Evolutionary conservation across 1,140 invertebrate species (phyloP), one percentile per base, ranked within the genome.

Genomic region (Anagrus nilaparvatae): DNA sequence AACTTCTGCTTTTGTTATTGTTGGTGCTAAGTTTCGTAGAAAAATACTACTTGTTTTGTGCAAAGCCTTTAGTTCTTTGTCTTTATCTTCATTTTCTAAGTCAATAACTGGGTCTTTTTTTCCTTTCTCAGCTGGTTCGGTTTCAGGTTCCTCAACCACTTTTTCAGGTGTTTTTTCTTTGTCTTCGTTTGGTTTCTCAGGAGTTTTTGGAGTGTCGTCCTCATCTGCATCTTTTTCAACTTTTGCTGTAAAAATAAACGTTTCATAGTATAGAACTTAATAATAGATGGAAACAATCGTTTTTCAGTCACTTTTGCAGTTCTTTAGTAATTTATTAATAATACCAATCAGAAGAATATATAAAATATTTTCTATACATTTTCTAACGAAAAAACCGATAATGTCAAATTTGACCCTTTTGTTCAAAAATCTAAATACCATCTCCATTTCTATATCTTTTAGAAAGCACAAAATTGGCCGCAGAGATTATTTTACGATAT

Each of bases 41-140:
- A 98, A 99, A 46, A 99, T 97, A 1, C 94, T 97, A 14, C 87
- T 87, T 3, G 96, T 99, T 62, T 91, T 90, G 60, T 99, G 95
- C 16, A 87, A 63, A 17, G 79, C 79, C 42, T 79, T 71, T 0
- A 75, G 74, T 58, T 84, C 79, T 68, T 74, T 51, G 70, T 75
- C 56, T 53, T 70, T 64, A 14, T 68, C 65, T 50, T 67, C 65
- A 30, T 53, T 65, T 0, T 63, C 66, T 13, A 67, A 46, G 48
- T 70, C 63, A 9, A 69, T 67, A 2, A 69, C 60, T 6, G 63
- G 49, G 44, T 65, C 58, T n/a, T 53, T 27, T 3, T 36, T 35
- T 33, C 61, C 52, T 16, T 59, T 55, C 42, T 62, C 61, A 34
- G 46, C 45, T 16, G 56, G 51, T 13, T 52, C 47, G 10, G 16